phyloP scores from a whole-genome alignment of 2,888 invertebrate species.

The Drosophila birchii region DNA sequence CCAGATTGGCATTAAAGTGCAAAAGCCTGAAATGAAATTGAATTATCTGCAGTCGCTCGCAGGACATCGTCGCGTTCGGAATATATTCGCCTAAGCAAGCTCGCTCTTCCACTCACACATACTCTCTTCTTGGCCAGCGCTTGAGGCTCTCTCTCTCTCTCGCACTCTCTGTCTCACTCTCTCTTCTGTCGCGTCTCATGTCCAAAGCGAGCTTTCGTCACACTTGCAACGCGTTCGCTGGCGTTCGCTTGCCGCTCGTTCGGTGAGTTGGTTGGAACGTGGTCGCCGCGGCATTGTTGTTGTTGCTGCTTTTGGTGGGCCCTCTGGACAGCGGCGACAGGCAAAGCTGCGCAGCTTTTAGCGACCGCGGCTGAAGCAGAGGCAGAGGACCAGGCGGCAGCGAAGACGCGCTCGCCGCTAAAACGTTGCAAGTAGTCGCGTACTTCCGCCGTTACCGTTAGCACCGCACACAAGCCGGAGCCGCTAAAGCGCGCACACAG shows the following conservation, averaged over 20 bases:
- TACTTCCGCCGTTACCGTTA: conserved; percentile 79
- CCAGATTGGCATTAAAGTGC: conserved; percentile 84
- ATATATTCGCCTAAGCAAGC: conserved; percentile 42
- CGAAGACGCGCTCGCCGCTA: conserved; percentile 78
- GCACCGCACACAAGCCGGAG: conserved; percentile 73
- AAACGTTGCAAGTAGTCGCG: conserved; percentile 75
- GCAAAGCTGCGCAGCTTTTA: conserved; percentile 27
- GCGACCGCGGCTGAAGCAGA: conserved; percentile 32
- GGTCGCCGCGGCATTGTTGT: conserved; percentile 6
- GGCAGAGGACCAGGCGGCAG: conserved; percentile 59
- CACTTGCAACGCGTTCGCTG: conserved; percentile 37
- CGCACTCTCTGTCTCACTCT: conserved; percentile 29
- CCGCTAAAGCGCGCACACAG: conserved; percentile 8
- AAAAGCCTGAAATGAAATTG: conserved; percentile 84
- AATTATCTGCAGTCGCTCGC: conserved; percentile 80
- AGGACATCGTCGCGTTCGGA: conserved; percentile 79
- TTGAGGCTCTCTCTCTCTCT: conserved; percentile 17
- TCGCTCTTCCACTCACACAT: conserved; percentile 18
- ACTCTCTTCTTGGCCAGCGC: conserved; percentile 31
- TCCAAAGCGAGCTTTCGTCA: conserved; percentile 32
- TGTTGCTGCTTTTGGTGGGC: conserved; percentile 20
- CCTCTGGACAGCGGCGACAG: conserved; percentile 30
- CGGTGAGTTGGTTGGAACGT: conserved; percentile 14
- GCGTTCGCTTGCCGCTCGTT: conserved; percentile 9
- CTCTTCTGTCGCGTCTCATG: conserved; percentile 17